Percentiles rank a stretch among this genome's conserved stretches.
Evolutionary conservation across 2,797 vertebrate species (phyloP).

Genomic region (Lateolabrax maculatus): DNA sequence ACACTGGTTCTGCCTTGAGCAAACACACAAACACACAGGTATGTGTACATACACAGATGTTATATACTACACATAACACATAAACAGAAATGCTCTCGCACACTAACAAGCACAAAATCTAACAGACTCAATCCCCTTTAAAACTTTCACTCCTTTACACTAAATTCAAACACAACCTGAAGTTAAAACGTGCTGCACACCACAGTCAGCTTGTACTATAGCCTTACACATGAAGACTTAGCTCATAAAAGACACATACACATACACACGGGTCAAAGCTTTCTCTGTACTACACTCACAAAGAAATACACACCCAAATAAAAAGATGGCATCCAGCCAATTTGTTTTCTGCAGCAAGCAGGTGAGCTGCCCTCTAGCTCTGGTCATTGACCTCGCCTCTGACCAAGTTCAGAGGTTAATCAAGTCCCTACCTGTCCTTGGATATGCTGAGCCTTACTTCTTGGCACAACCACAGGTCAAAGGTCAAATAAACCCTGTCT

Average conservation of each 20-base stretch:
- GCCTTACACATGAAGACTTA: slow-evolving; percentile 24
- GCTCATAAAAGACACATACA: slow-evolving; percentile 26
- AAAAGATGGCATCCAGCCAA: slow-evolving; percentile 70
- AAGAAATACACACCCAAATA: slow-evolving; percentile 51
- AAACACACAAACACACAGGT: slow-evolving; percentile 71
- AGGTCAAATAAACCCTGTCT: slow-evolving; percentile 83
- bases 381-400: slow-evolving; percentile 78
- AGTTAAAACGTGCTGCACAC: slow-evolving; percentile 20
- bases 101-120: slow-evolving; percentile 27
- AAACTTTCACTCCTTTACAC: slow-evolving; percentile 32
- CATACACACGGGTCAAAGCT: slow-evolving; percentile 37
- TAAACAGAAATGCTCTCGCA: slow-evolving; percentile 25
- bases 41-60: slow-evolving; percentile 55
- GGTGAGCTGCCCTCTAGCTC: slow-evolving; percentile 68
- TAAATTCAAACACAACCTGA: slow-evolving; percentile 14
- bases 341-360: slow-evolving; percentile 68
- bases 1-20: slow-evolving; percentile 77
- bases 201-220: slow-evolving; percentile 5
- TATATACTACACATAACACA: slow-evolving; percentile 40
- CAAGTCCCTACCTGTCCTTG: slow-evolving; percentile 83
- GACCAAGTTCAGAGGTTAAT: slow-evolving; percentile 84
- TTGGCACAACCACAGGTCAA: slow-evolving; percentile 71
- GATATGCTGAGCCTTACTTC: slow-evolving; percentile 77
- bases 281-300: slow-evolving; percentile 20
- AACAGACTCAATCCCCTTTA: slow-evolving; percentile 19